Conservation (phyloP, 2,797 vertebrate genomes). For the Sebastes minor region DNA sequence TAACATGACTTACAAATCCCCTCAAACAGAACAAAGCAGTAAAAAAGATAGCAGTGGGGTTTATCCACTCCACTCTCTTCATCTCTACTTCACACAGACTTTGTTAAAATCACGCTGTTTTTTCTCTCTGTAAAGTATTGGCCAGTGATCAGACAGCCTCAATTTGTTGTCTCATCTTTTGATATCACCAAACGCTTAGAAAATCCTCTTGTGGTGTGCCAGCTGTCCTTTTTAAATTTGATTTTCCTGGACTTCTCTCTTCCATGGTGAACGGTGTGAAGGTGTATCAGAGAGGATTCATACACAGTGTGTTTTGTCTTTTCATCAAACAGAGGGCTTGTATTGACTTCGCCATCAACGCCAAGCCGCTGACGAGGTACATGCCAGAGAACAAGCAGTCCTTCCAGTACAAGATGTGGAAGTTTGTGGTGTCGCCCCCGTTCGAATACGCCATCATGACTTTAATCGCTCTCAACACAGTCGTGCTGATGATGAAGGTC, state of each 20-base stretch:
- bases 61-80: constrained; percentile 12
- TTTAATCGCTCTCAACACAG: constrained; percentile 97
- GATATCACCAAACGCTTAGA: constrained; percentile 5
- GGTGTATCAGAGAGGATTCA: background rate
- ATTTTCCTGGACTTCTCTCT: background rate
- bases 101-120: constrained; percentile 18
- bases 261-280: background rate
- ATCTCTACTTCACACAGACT: constrained; percentile 40
- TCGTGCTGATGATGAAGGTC: constrained; percentile 99
- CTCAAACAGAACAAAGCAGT: constrained; percentile 17
- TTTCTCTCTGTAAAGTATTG: constrained; percentile 18
- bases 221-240: constrained; percentile 11
- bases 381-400: constrained; percentile 97
- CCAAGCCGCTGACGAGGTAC: constrained; percentile 95
- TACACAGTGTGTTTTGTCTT: background rate
- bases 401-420: constrained; percentile 99
- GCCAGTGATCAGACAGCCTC: constrained; percentile 46
- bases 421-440: constrained; percentile 95
- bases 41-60: constrained; percentile 1
- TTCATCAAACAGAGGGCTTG: constrained; percentile 90
- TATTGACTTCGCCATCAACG: constrained; percentile 98
- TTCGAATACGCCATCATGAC: constrained; percentile 99
- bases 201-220: background rate
- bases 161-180: constrained; percentile 28
- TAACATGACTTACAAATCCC: background rate